phyloP scores from a whole-genome alignment of 2,113 vertebrate species.

The Azemiops feae region DNA sequence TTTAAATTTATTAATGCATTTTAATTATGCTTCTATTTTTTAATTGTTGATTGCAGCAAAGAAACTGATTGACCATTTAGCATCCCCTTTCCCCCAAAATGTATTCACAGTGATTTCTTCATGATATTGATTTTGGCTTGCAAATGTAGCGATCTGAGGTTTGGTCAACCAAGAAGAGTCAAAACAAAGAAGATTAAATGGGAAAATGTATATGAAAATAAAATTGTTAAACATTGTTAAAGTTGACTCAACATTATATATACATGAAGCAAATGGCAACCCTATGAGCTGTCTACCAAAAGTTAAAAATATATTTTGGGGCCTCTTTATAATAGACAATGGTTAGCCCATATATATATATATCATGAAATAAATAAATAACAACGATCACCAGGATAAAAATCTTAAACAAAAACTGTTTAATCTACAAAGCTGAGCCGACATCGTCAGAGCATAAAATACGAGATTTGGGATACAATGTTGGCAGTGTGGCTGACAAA shows the following conservation, averaged over 20 bases:
- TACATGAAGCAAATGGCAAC: background rate
- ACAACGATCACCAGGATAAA: too few species aligned
- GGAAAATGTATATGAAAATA: background rate
- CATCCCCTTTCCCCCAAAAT: background rate
- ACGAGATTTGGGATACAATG: too few species aligned
- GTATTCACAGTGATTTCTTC: background rate
- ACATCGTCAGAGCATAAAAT: too few species aligned
- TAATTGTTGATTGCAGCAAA: background rate
- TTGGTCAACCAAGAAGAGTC: background rate
- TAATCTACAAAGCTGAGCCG: too few species aligned
- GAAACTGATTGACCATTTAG: background rate
- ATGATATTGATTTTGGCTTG: background rate
- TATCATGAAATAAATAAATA: too few species aligned
- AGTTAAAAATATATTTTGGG: background rate
- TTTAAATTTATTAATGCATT: background rate
- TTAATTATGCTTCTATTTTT: background rate
- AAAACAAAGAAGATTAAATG: background rate
- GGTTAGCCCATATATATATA: background rate
- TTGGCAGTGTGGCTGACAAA: too few species aligned
- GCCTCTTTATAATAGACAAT: background rate
- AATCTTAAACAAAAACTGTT: too few species aligned
- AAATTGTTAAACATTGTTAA: background rate
- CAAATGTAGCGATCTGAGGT: background rate
- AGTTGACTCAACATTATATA: background rate
- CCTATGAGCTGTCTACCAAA: background rate